A percentile compares a stretch with the other conserved stretches of the same genome.
Evolutionary conservation across 1,140 invertebrate species (phyloP).

Genomic region (Triops longicaudatus): DNA sequence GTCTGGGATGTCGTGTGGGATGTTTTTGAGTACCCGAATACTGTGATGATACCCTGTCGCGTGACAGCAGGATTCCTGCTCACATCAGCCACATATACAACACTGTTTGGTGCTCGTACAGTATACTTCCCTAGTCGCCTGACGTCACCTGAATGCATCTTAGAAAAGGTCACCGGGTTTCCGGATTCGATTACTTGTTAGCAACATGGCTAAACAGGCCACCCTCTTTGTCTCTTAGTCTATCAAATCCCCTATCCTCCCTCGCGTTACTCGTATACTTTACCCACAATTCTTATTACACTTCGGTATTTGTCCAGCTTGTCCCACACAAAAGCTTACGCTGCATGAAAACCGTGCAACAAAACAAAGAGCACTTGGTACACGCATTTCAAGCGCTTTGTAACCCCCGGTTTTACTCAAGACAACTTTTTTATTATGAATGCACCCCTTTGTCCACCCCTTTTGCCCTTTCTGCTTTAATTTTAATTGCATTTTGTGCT

Average conservation of each 20-base stretch:
- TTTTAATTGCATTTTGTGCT: neutral
- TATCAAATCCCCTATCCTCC: neutral
- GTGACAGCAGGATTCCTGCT: slow-evolving; percentile 1
- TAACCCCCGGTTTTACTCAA: neutral
- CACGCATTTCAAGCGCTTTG: neutral
- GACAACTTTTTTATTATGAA: neutral
- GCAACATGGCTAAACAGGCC: neutral
- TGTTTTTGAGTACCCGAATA: neutral
- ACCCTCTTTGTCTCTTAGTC: neutral
- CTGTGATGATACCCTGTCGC: neutral
- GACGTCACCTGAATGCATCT: slow-evolving; percentile 13
- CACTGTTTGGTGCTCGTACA: neutral
- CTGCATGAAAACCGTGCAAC: neutral
- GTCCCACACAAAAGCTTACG: neutral
- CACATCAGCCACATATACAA: neutral
- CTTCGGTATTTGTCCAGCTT: neutral
- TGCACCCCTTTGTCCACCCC: neutral
- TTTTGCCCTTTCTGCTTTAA: neutral
- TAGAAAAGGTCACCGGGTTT: slow-evolving; percentile 8
- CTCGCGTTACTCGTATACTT: neutral
- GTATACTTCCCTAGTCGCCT: neutral
- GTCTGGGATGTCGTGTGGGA: neutral
- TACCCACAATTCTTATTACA: neutral
- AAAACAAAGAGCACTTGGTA: neutral
- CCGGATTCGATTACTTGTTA: slow-evolving; percentile 8